These are phyloP conservation scores for Etheostoma spectabile DNA, from an alignment of 2,113 vertebrate species.

Conservation along the genomic window DNA sequence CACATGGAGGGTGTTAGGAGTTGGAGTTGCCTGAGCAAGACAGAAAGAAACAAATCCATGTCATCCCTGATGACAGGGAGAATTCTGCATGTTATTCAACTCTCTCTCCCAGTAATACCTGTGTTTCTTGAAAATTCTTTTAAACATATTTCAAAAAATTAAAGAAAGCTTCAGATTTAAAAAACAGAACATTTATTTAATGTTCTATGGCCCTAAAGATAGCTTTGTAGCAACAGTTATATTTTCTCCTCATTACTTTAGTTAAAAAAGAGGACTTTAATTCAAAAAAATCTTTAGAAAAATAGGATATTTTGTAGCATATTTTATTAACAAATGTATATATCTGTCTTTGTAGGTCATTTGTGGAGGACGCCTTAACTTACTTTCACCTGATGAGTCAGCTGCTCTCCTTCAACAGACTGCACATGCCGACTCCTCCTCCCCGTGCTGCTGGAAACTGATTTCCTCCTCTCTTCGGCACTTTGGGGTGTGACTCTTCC, in stretches of 20 bases:
- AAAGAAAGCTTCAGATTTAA: background rate
- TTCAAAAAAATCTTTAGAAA: background rate
- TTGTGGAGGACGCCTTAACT: background rate
- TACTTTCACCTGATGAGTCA: constrained; percentile 58
- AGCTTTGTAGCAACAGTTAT: background rate
- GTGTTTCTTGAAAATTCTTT: too few species aligned
- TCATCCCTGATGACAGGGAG: background rate
- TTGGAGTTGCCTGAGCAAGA: constrained; percentile 30
- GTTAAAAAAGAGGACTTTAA: background rate
- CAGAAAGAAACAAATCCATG: background rate
- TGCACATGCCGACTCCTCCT: constrained; percentile 22
- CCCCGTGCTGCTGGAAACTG: constrained; percentile 33
- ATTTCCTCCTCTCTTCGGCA: constrained; percentile 24
- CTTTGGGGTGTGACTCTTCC: constrained; percentile 49
- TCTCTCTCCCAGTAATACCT: background rate
- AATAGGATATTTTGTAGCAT: background rate
- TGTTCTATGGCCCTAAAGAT: too few species aligned
- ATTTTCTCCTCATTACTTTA: background rate
- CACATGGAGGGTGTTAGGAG: background rate
- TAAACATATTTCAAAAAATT: too few species aligned
- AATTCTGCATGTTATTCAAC: background rate
- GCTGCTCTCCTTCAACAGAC: constrained; percentile 21
- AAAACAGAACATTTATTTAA: too few species aligned
- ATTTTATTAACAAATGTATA: background rate
- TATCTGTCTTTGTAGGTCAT: too few species aligned